Evolutionary conservation across 2,113 vertebrate genomes (phyloP), one percentile per base, ranked within the genome.

Genomic region (Fukomys damarensis): DNA sequence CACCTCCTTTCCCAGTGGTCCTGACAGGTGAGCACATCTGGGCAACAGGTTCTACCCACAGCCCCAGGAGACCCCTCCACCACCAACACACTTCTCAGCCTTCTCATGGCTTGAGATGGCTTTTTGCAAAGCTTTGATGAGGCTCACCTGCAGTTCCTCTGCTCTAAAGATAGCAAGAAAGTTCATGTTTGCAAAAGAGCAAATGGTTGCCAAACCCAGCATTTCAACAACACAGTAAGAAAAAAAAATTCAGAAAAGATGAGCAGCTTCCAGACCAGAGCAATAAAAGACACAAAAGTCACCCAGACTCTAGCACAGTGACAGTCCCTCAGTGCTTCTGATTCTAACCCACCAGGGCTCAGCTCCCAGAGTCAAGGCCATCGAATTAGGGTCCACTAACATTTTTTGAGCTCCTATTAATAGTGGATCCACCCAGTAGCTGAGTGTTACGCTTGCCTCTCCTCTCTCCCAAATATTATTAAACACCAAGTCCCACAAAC

Each of bases 121-220:
- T 86, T 86, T 86, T 70, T 54, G 19, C 4, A 3, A 24, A 76
- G 79, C 35, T 89, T 65, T n/a, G 46, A 89, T 12, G 38, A 93
- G 82, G 82, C 35, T 95, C 41, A 63, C 70, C 85, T 87, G 58
- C 35, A 52, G 56, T 17, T 19, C 35, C 43, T 85, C 82, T 66
- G 49, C 79, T 82, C 93, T 52, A 66, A 82, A 77, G 70, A 92
- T 7, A 56, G 54, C 16, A 84, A 58, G 54, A 80, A 81, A 96
- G 54, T 46, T 32, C 59, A n/a, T n/a, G 70, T 32, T 94, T 93
- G 41, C 52, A 54, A 70, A 95, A 83, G 49, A 86, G 79, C 46
- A 89, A 89, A 68, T 86, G 52, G 89, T 17, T 61, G 56, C 76
- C 72, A 83, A 79, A 86, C 16, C 1, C 3, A 52, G 63, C 41